Evolutionary conservation across 2,888 invertebrate species (phyloP).

Genomic region (Augochlorella aurata): DNA sequence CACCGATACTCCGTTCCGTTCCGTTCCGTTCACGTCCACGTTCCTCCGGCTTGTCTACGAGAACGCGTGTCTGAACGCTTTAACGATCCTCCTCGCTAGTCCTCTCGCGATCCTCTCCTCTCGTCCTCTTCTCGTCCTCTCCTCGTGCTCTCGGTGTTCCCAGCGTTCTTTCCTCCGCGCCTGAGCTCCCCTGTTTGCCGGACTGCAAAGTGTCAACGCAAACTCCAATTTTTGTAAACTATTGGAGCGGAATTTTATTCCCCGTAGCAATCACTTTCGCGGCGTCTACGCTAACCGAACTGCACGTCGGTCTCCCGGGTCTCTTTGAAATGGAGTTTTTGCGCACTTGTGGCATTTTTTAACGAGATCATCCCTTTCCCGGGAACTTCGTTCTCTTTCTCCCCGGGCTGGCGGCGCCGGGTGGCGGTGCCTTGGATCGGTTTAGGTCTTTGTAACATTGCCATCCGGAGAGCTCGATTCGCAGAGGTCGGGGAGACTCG

Average conservation of each 20-base stretch:
- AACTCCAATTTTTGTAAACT: constrained; percentile 12
- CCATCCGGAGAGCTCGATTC: too few species aligned
- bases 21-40: neutral
- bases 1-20: constrained; percentile 22
- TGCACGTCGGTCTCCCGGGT: neutral
- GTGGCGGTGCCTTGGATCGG: too few species aligned
- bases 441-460: too few species aligned
- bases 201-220: neutral
- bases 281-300: neutral
- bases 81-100: constrained; percentile 45
- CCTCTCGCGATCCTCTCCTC: constrained; percentile 6
- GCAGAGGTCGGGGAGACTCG: too few species aligned
- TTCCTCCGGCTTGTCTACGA: constrained; percentile 11
- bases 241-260: neutral
- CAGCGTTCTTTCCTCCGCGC: neutral
- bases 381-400: too few species aligned
- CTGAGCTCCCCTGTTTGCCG: neutral
- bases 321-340: neutral
- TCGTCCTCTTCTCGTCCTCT: constrained; percentile 30
- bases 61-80: constrained; percentile 32
- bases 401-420: too few species aligned
- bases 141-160: neutral
- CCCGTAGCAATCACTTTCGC: neutral
- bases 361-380: neutral
- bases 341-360: neutral